Conservation (phyloP, 2,113 vertebrate genomes). For the Microtus oregoni region DNA sequence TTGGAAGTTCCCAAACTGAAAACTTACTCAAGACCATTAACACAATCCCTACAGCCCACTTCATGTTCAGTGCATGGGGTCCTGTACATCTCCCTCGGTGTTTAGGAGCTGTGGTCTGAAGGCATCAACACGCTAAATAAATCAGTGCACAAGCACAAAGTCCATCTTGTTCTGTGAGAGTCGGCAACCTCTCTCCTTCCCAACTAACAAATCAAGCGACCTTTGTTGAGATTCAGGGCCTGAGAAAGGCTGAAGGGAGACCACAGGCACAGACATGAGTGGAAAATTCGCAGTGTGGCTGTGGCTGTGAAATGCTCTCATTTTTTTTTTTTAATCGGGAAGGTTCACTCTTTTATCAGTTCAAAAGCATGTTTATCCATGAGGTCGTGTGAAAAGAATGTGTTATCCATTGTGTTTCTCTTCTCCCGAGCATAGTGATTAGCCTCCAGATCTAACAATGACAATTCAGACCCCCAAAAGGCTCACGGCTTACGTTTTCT, state of each 20-base stretch:
- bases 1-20: neutral
- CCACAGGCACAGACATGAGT: neutral
- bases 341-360: neutral
- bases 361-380: constrained; percentile 15
- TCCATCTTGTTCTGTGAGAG: constrained; percentile 42
- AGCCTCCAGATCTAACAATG: constrained; percentile 44
- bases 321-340: neutral
- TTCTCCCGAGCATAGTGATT: constrained; percentile 21
- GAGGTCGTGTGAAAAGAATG: constrained; percentile 45
- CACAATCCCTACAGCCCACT: neutral
- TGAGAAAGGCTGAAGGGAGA: constrained; percentile 59
- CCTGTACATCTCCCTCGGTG: neutral
- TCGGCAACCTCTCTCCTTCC: neutral
- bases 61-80: neutral
- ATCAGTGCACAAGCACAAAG: constrained; percentile 66
- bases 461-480: neutral
- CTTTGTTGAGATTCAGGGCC: constrained; percentile 50
- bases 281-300: neutral
- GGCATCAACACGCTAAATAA: constrained; percentile 43
- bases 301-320: neutral
- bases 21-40: constrained; percentile 16
- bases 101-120: neutral
- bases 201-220: constrained; percentile 57
- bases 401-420: neutral
- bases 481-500: constrained; percentile 23